Evolutionary conservation across 2,113 vertebrate genomes (phyloP).

Genomic region (Dasyprocta punctata): DNA sequence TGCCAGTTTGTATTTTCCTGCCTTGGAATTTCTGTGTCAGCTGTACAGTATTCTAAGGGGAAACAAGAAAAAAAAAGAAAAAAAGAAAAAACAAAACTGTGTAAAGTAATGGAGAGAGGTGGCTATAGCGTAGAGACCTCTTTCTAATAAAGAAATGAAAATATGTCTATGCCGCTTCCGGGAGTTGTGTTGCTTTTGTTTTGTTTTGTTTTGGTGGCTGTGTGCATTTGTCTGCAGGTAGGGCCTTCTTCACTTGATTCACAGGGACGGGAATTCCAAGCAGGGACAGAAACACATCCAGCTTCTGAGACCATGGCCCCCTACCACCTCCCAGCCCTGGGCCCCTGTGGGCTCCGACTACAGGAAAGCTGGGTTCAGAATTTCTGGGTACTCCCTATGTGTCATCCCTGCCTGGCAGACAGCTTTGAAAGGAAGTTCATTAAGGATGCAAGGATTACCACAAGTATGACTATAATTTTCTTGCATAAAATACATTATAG

Average conservation of each 20-base stretch:
- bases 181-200: not conserved
- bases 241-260: not conserved
- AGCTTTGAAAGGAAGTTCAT: not conserved
- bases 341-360: not conserved
- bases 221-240: not conserved
- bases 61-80: conserved; percentile 44
- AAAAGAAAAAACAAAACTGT: conserved; percentile 74
- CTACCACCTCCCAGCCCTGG: not conserved
- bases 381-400: rapidly evolving
- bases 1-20: conserved; percentile 86
- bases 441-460: rapidly evolving
- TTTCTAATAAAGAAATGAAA: conserved; percentile 97
- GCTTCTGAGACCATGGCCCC: not conserved
- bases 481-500: not conserved
- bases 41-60: conserved; percentile 94
- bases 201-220: not conserved
- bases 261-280: not conserved
- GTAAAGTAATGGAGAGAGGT: conserved; percentile 89
- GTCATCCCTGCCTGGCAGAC: rapidly evolving
- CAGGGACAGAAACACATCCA: not conserved
- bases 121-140: conserved; percentile 92
- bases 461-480: rapidly evolving
- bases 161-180: conserved; percentile 11
- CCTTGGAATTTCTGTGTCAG: conserved; percentile 87
- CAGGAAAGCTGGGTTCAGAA: not conserved